Evolutionary conservation across 2,888 invertebrate species (phyloP), one percentile per base, ranked within the genome.

Genomic region (Melinopterus prodromus): DNA sequence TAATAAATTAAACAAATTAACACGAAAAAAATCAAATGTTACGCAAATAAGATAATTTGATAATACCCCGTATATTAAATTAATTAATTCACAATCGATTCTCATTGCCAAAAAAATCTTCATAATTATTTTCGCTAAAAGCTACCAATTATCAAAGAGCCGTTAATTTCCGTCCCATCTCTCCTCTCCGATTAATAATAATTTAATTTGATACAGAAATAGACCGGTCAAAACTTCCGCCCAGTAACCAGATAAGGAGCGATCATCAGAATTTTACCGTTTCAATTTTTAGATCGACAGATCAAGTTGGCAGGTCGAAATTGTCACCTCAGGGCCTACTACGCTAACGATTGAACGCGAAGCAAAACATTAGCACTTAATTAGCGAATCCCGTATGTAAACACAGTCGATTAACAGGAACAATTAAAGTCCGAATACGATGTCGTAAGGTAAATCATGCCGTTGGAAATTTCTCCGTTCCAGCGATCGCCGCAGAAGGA

Each of bases 271-370:
- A 53, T 53, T 53, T 53, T 53, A 53, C 53, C 53, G 53, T 53
- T 53, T 53, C 53, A 53, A 53, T 53, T 53, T 53, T 53, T 53
- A 53, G 53, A 53, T 53, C 53, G 53, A 53, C 53, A 53, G 53
- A 53, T 53, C 53, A 53, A 53, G 12, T 53, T 53, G 53, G 53
- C 53, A 53, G 53, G 53, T 53, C 53, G 53, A 53, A 53, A 53
- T 53, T 53, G 53, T 53, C 53, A 53, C 53, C 53, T 53, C 53
- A 4, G 53, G 53, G 53, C 53, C 53, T 53, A 12, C 53, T 53
- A 7, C 53, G 53, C 53, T 53, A 53, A 53, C 53, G 53, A 53
- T 12, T 53, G 5, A 53, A 53, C 53, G 53, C 5, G 53, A 53
- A 12, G 53, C 53, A 53, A 53, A 53, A 53, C 53, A 6, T 53